Conservation (phyloP, 2,113 vertebrate species). For the Terrapene triunguis region DNA sequence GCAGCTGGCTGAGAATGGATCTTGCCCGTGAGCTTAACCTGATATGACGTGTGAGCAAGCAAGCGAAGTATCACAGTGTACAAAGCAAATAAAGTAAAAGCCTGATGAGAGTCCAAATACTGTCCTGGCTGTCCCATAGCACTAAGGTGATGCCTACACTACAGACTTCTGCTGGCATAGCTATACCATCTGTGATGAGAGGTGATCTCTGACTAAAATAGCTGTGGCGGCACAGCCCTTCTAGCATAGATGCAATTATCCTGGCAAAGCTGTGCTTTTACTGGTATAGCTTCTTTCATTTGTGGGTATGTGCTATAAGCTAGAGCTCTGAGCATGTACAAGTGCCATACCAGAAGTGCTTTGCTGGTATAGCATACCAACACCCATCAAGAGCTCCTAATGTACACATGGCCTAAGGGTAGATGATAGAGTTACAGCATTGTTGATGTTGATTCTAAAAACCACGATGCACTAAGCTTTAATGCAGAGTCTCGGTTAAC, state of each 20-base stretch:
- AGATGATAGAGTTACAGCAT: background rate
- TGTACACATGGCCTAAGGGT: background rate
- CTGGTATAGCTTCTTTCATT: background rate
- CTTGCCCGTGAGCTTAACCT: background rate
- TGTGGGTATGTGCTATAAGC: background rate
- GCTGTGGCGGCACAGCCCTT: background rate
- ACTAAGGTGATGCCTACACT: background rate
- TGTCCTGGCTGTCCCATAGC: background rate
- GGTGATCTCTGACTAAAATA: background rate
- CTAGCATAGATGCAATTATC: background rate
- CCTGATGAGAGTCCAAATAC: background rate
- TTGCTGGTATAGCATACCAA: background rate
- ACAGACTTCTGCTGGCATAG: background rate
- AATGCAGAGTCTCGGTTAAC: background rate
- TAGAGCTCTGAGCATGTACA: background rate
- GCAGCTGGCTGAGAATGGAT: fast-evolving
- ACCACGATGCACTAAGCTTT: background rate
- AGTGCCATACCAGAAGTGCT: background rate
- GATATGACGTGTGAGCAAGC: background rate
- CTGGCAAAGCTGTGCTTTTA: background rate
- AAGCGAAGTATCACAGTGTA: fast-evolving
- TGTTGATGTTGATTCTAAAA: background rate
- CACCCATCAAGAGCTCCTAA: background rate
- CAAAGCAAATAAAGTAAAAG: background rate
- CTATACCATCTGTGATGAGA: constrained; percentile 5